Evolutionary conservation across 2,797 vertebrate genomes (phyloP), one percentile per base, ranked within the genome.

Genomic region (Poliocrania exsul): DNA sequence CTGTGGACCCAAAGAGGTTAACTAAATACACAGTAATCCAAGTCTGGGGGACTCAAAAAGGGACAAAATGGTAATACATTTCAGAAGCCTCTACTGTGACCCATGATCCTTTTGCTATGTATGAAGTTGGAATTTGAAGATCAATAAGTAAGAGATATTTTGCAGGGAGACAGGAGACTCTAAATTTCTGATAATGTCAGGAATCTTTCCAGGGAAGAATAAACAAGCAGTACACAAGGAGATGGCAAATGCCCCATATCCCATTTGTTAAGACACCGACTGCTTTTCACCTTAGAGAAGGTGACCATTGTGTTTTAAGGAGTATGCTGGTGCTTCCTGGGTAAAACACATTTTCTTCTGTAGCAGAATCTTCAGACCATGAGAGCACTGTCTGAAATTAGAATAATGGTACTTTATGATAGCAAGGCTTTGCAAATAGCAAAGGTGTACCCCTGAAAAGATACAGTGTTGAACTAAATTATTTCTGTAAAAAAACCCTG

Each of bases 371-470:
- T 70, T 66, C 71, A 85, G 64, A 64, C 31, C 16, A 18, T 14
- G 61, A 82, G 18, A 77, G n/a, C 46, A 58, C 65, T 73, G 56
- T 44, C 31, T 79, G 44, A 91, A 93, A 87, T 73, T 57, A 82
- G 33, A 94, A 61, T 28, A 58, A 6, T 12, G 16, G 62, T 72
- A 95, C 85, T 91, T 90, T 91, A 70, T 49, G 67, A 70, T 23
- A 78, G 54, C 35, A 86, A 84, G 50, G n/a, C 56, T 81, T 81
- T 85, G 78, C 71, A 90, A 92, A 91, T n/a, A 89, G 62, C 71
- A 84, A 72, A 81, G 17, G 70, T 84, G 50, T 53, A 35, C 51
- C 69, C 49, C 61, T 77, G 53, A 79, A 81, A 86, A 58, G 28
- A 81, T 14, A 24, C 0, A 65, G n/a, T 10, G 29, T 46, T 87